Percentiles rank a stretch among this genome's conserved stretches.
phyloP scores from a whole-genome alignment of 2,113 vertebrate species.

The Hirundichthys speculiger region DNA sequence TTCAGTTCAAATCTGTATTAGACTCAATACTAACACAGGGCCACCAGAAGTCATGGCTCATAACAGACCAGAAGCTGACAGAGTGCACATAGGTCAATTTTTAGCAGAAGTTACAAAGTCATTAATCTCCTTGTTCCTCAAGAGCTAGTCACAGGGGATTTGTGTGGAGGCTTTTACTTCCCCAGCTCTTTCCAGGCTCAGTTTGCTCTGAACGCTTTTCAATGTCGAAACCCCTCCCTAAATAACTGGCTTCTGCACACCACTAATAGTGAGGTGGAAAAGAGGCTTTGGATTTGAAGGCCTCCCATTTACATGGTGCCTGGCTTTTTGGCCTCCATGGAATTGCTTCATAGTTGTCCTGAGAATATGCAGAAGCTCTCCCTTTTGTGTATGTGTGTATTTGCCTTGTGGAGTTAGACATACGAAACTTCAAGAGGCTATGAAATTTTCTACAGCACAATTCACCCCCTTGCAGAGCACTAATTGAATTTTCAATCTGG shows the following conservation, averaged over 20 bases:
- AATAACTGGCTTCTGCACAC: conserved; percentile 49
- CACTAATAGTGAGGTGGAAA: conserved; percentile 34
- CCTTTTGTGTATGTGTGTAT: conserved; percentile 4
- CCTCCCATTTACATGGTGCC: conserved; percentile 15
- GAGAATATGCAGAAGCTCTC: neutral
- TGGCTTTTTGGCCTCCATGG: conserved; percentile 8
- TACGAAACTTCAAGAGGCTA: too few species aligned
- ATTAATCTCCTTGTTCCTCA: conserved; percentile 28
- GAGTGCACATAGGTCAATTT: conserved; percentile 17
- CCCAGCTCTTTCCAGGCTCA: conserved; percentile 32
- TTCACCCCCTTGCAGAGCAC: conserved; percentile 42
- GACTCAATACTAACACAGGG: neutral
- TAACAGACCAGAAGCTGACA: conserved; percentile 14
- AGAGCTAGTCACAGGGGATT: conserved; percentile 35
- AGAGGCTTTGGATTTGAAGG: conserved; percentile 50
- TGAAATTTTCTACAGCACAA: neutral
- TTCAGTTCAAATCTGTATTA: too few species aligned
- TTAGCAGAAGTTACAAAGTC: conserved; percentile 30
- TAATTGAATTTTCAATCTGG: conserved; percentile 58
- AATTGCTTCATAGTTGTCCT: conserved; percentile 13
- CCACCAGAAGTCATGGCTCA: conserved; percentile 2
- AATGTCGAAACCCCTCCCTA: conserved; percentile 20
- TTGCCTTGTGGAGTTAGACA: neutral
- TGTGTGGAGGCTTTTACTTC: conserved; percentile 32
- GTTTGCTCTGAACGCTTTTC: conserved; percentile 55